Base-by-base conservation (phyloP, 2,888 invertebrate genomes). In the Chaetoderma sp. region DNA sequence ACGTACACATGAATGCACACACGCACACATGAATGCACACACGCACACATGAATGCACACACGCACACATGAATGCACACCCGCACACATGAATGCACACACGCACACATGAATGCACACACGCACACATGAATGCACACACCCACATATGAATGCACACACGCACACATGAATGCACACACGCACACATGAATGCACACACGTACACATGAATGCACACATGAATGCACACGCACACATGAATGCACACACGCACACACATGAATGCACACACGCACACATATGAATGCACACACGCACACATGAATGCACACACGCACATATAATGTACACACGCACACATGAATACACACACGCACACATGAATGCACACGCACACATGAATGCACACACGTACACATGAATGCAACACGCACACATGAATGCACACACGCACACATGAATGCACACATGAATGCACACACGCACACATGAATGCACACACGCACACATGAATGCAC, bases 401-500 rank as follows among this genome's bases (percentile, higher is more conserved):
- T 49, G 28, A n/a, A 49, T 18, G 28, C 25, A n/a, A 49, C 25
- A 42, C 27, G 25, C 27, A n/a, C 25, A 59, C 27, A 44, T 39
- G 16, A 8, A 59, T 28, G 6, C 30, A 59, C 42, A 59, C 45
- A 44, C 42, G 25, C 45, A 49, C 27, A 44, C 25, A 49, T n/a
- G n/a, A n/a, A n/a, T n/a, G n/a, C n/a, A n/a, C n/a, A n/a, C n/a
- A n/a, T n/a, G n/a, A n/a, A n/a, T n/a, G n/a, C n/a, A n/a, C n/a
- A n/a, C n/a, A n/a, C n/a, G n/a, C n/a, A n/a, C n/a, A n/a, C n/a
- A n/a, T n/a, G n/a, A n/a, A n/a, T n/a, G n/a, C n/a, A n/a, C n/a
- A n/a, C n/a, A n/a, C n/a, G n/a, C n/a, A n/a, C n/a, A n/a, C n/a
- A n/a, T n/a, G n/a, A n/a, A n/a, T n/a, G n/a, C n/a, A n/a, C n/a